These are phyloP conservation scores for Carpatolechia fugitivella DNA, from an alignment of 2,888 invertebrate species.

Conservation along the genomic window DNA sequence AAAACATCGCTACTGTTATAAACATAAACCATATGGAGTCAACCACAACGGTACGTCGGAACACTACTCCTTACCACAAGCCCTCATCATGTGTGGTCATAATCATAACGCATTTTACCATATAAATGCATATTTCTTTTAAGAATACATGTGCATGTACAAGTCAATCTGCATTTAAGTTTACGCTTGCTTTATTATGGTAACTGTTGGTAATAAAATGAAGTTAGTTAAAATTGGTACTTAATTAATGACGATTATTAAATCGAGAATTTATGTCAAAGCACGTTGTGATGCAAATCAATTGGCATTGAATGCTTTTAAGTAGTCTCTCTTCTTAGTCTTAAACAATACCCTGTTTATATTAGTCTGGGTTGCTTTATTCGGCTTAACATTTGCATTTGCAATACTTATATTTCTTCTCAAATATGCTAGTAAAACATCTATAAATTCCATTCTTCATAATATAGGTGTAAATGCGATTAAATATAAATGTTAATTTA, in stretches of 20 bases:
- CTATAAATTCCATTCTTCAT: conserved; percentile 1
- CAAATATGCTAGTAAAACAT: conserved; percentile 1
- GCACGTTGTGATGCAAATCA: conserved; percentile 2
- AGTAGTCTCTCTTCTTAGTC: too few species aligned
- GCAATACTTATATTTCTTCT: not conserved
- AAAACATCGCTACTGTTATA: not conserved
- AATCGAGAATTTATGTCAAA: conserved; percentile 8
- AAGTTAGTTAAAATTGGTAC: not conserved
- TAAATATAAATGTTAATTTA: too few species aligned
- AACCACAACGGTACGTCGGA: not conserved
- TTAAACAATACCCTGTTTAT: too few species aligned
- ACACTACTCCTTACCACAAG: not conserved
- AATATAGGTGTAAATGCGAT: not conserved
- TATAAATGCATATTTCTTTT: not conserved
- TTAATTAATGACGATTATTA: conserved; percentile 1
- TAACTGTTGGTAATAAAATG: not conserved
- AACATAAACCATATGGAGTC: not conserved
- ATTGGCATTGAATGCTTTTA: not conserved
- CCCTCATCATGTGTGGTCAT: conserved; percentile 1
- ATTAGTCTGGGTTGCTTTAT: too few species aligned
- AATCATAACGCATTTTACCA: too few species aligned
- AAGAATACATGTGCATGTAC: not conserved
- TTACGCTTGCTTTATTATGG: not conserved
- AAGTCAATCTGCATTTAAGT: not conserved
- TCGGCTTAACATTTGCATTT: too few species aligned